phyloP scores from a whole-genome alignment of 2,888 invertebrate genomes.

The Caenorhabditis sinica region DNA sequence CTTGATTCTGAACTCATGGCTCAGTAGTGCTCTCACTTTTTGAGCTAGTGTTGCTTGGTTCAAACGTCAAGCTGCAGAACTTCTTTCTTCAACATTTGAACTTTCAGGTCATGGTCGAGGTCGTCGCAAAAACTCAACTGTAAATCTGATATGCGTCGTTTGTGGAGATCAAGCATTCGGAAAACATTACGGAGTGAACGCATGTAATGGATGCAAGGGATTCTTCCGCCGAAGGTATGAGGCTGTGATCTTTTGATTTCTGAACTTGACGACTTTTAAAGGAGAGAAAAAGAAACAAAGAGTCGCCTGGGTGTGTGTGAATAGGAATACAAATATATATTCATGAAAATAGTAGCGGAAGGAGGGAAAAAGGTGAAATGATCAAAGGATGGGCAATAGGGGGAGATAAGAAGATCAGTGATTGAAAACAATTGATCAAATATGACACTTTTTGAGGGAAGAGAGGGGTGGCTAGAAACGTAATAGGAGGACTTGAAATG shows the following conservation, averaged over 20 bases:
- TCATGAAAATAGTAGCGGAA: not conserved
- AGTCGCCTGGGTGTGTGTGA: not conserved
- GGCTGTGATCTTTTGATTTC: slow-evolving; percentile 44
- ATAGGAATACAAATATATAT: slow-evolving; percentile 22
- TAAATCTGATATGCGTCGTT: slow-evolving; percentile 77
- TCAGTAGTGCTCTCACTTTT: no score
- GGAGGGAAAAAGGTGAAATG: slow-evolving; percentile 32
- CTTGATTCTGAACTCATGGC: no score
- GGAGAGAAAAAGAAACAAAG: slow-evolving; percentile 24
- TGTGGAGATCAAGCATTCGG: slow-evolving; percentile 80
- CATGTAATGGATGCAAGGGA: slow-evolving; percentile 83
- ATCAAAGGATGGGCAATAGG: slow-evolving; percentile 29
- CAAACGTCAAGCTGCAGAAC: no score
- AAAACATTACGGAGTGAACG: slow-evolving; percentile 78
- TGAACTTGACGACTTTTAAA: slow-evolving; percentile 49
- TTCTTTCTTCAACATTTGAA: not conserved
- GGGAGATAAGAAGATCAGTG: slow-evolving; percentile 30
- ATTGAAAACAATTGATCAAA: slow-evolving; percentile 14
- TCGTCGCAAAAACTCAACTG: slow-evolving; percentile 69
- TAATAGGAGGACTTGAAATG: slow-evolving; percentile 1
- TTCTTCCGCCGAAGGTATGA: slow-evolving; percentile 71
- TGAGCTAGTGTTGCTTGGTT: no score
- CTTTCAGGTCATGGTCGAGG: slow-evolving; percentile 65
- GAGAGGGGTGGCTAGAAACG: no score
- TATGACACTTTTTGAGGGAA: not conserved